A percentile compares a stretch with the other conserved stretches of the same genome.
These are phyloP conservation scores for Etheostoma perlongum DNA, from an alignment of 2,797 vertebrate genomes.

Conservation along the genomic window DNA sequence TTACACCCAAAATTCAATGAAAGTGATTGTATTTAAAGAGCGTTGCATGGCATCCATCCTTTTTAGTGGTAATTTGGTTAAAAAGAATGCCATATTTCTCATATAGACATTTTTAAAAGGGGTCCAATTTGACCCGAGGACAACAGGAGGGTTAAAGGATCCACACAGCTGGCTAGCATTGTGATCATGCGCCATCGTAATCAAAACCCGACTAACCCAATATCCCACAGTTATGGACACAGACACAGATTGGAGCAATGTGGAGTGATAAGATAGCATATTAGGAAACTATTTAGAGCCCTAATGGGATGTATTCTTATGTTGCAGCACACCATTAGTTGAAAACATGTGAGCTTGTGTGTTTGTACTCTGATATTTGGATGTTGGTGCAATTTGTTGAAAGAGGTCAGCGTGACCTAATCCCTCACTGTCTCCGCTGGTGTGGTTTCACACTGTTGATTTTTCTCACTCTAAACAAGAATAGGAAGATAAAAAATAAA, in stretches of 20 bases:
- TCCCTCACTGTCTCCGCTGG: constrained; percentile 53
- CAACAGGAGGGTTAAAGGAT: constrained; percentile 15
- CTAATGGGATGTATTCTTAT: constrained; percentile 56
- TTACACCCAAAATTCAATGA: too few relatives aligned
- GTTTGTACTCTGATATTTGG: constrained; percentile 47
- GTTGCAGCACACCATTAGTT: constrained; percentile 53
- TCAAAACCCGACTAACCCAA: constrained; percentile 42
- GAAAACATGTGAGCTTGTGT: constrained; percentile 58
- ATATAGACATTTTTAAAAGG: too few relatives aligned
- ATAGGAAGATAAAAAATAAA: constrained; percentile 56
- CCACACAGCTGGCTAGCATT: constrained; percentile 29
- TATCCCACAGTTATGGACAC: constrained; percentile 52
- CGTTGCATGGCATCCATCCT: too few relatives aligned
- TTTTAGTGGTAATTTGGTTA: too few relatives aligned
- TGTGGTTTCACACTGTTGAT: constrained; percentile 53
- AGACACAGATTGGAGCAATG: constrained; percentile 25
- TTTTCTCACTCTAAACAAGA: constrained; percentile 51
- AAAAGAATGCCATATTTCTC: too few relatives aligned
- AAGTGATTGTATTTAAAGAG: too few relatives aligned
- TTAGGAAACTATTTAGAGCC: constrained; percentile 33
- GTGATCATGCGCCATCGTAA: constrained; percentile 51
- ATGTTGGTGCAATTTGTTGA: constrained; percentile 60
- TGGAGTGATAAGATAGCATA: constrained; percentile 48
- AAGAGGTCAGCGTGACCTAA: constrained; percentile 72
- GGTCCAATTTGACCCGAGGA: too few relatives aligned